A percentile compares a stretch with the other conserved stretches of the same genome.
Conservation (phyloP, 2,113 vertebrate genomes). For the Gorsachius goisagi region DNA sequence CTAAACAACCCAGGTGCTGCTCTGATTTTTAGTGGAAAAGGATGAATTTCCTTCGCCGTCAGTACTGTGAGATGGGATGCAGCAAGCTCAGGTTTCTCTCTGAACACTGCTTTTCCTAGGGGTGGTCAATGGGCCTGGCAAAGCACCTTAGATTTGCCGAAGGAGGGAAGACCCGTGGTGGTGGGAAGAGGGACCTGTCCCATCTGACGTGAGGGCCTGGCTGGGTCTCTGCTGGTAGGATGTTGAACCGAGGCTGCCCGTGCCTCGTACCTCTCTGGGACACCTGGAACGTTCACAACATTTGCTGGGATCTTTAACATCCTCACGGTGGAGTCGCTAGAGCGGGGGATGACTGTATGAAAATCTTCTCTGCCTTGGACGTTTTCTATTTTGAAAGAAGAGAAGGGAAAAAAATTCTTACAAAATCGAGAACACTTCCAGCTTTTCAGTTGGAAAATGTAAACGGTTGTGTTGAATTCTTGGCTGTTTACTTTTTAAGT, state of each 20-base stretch:
- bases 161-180: neutral
- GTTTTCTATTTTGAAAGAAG: neutral
- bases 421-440: neutral
- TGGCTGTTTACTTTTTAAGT: neutral
- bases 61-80: neutral
- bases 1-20: neutral
- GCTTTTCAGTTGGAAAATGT: neutral
- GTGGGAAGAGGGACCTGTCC: neutral
- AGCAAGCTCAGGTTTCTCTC: neutral
- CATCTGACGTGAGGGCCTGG: fast-evolving
- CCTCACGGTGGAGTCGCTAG: neutral
- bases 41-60: neutral
- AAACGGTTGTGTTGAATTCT: neutral
- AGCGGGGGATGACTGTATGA: neutral
- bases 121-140: neutral
- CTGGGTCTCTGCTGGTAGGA: neutral
- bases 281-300: neutral
- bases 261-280: neutral
- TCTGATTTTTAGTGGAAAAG: neutral
- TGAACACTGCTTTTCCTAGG: neutral
- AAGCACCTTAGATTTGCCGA: neutral
- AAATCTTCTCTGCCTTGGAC: fast-evolving
- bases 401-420: neutral
- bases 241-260: fast-evolving
- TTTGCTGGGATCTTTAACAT: neutral